A percentile compares a stretch with the other conserved stretches of the same genome.
These are phyloP conservation scores for Phallusia fumigata DNA, from an alignment of 23 tunicate genomes.

Conservation along the genomic window DNA sequence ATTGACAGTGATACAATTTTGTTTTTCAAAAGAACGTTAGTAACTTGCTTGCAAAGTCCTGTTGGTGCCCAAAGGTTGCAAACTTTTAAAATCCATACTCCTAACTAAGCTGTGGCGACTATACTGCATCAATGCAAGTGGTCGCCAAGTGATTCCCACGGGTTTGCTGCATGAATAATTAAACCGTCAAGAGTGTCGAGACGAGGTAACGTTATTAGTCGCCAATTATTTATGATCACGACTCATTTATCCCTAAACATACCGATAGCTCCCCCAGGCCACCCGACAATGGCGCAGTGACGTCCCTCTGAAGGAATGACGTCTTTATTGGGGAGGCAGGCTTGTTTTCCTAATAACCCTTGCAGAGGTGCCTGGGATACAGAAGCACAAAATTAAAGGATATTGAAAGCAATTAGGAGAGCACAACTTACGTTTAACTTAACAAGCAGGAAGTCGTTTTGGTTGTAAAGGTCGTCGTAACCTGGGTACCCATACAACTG, in stretches of 20 bases:
- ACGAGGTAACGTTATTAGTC: too few relatives aligned
- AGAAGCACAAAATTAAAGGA: not conserved
- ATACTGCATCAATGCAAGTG: too few relatives aligned
- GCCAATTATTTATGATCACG: too few relatives aligned
- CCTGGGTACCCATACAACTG: constrained; percentile 35
- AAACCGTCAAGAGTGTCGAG: not conserved
- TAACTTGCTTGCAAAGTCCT: too few relatives aligned
- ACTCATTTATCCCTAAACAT: not conserved
- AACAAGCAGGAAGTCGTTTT: constrained; percentile 50
- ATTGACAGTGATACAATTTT: too few relatives aligned
- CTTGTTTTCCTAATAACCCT: not conserved
- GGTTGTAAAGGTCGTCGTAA: constrained; percentile 55
- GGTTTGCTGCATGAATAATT: not conserved
- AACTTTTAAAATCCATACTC: too few relatives aligned
- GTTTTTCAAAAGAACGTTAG: too few relatives aligned
- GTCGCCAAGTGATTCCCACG: not conserved
- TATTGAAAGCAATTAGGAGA: not conserved
- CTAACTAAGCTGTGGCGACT: too few relatives aligned
- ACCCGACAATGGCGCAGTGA: constrained; percentile 39
- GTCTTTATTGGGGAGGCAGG: constrained; percentile 61
- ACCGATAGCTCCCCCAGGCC: constrained; percentile 53
- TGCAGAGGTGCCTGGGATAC: not conserved
- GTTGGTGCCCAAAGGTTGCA: too few relatives aligned
- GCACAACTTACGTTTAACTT: constrained; percentile 42
- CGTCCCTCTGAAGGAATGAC: constrained; percentile 55